A percentile compares a stretch with the other conserved stretches of the same genome.
phyloP scores from a whole-genome alignment of 2,797 vertebrate species.

The Hydrocynus forskahlii region DNA sequence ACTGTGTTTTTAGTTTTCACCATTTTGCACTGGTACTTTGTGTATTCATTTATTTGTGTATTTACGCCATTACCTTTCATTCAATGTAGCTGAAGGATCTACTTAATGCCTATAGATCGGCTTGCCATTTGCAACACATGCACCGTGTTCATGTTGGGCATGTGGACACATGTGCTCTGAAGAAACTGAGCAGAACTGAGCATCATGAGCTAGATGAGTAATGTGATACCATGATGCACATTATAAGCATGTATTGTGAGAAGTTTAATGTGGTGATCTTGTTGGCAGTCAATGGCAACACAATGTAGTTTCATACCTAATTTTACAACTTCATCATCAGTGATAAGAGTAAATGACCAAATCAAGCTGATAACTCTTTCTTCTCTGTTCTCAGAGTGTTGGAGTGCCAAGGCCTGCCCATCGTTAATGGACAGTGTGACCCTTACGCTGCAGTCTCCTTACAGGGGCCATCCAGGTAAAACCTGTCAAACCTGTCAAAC shows the following conservation, averaged over 20 bases:
- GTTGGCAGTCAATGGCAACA: background rate
- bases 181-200: background rate
- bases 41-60: too few relatives aligned
- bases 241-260: background rate
- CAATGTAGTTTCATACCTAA: background rate
- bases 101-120: too few relatives aligned
- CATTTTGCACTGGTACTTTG: too few relatives aligned
- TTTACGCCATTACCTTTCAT: too few relatives aligned
- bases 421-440: slow-evolving; percentile 98
- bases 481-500: background rate
- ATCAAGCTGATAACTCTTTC: background rate
- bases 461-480: slow-evolving; percentile 90
- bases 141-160: too few relatives aligned
- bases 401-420: slow-evolving; percentile 96
- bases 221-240: background rate
- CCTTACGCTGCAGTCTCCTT: slow-evolving; percentile 94
- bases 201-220: background rate
- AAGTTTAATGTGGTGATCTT: background rate
- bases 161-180: too few relatives aligned
- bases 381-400: slow-evolving; percentile 81
- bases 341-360: background rate
- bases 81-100: too few relatives aligned
- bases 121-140: too few relatives aligned
- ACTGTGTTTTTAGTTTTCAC: too few relatives aligned
- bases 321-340: background rate